Conservation (phyloP, 30 jellyfish, hydroid and myxozoan species). For the Morbakka virulenta region DNA sequence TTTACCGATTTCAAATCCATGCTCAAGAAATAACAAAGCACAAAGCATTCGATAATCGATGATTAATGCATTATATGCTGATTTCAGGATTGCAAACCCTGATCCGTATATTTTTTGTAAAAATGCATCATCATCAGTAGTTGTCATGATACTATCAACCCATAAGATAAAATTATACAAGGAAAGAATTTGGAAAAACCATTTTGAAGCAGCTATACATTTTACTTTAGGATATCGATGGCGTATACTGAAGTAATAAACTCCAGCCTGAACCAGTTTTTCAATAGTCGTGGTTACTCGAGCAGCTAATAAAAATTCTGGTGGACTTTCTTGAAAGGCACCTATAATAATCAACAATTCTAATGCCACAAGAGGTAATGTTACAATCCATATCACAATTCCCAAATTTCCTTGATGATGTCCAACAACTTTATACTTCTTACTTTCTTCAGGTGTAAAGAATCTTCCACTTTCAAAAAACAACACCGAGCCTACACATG, state of each 20-base stretch:
- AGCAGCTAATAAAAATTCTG: background rate
- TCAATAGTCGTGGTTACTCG: conserved; percentile 8
- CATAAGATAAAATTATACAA: conserved; percentile 26
- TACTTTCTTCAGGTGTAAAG: background rate
- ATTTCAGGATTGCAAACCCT: conserved; percentile 32
- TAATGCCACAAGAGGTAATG: conserved; percentile 34
- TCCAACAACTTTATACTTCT: conserved; percentile 1
- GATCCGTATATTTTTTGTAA: conserved; percentile 11
- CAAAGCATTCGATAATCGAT: conserved; percentile 43
- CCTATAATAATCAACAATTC: conserved; percentile 32
- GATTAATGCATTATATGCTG: conserved; percentile 40
- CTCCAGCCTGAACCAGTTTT: conserved; percentile 35
- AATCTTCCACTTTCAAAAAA: conserved; percentile 5
- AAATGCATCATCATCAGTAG: conserved; percentile 7
- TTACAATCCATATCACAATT: conserved; percentile 33
- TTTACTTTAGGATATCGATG: conserved; percentile 2
- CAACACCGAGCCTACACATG: background rate
- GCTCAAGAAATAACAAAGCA: conserved; percentile 27
- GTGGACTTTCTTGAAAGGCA: background rate
- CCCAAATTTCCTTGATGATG: conserved; percentile 36
- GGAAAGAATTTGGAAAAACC: conserved; percentile 31
- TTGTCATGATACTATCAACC: conserved; percentile 35
- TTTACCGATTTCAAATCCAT: conserved; percentile 36
- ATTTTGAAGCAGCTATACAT: conserved; percentile 9
- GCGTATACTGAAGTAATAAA: conserved; percentile 36